Evolutionary conservation across 1,140 invertebrate genomes (phyloP).

Genomic region (Zaprionus camerounensis): DNA sequence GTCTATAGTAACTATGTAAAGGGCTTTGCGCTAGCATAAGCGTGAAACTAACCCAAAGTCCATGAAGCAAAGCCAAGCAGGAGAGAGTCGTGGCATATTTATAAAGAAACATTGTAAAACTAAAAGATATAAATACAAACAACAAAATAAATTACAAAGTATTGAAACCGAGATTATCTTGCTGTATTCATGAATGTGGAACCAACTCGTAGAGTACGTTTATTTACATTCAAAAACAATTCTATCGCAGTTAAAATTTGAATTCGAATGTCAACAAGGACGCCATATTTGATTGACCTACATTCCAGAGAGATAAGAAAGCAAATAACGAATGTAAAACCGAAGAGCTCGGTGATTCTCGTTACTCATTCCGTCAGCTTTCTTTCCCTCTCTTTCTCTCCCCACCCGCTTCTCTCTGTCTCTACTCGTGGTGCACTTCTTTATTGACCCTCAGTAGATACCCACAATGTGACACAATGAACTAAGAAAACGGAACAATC

Average conservation of each 20-base stretch:
- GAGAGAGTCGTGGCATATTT: constrained; percentile 55
- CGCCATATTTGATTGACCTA: constrained; percentile 2
- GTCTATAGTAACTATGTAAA: constrained; percentile 47
- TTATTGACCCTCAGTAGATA: constrained; percentile 68
- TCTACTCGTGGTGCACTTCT: constrained; percentile 50
- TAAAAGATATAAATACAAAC: constrained; percentile 45
- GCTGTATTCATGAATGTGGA: not conserved
- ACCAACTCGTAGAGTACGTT: constrained; percentile 16
- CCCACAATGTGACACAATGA: constrained; percentile 72
- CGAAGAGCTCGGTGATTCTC: not conserved
- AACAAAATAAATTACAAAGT: constrained; percentile 52
- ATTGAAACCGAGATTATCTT: constrained; percentile 14
- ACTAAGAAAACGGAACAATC: constrained; percentile 58
- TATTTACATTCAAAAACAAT: not conserved
- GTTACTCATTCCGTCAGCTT: not conserved
- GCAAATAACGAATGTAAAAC: not conserved
- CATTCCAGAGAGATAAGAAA: not conserved
- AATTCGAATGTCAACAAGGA: constrained; percentile 9
- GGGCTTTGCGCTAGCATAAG: constrained; percentile 47
- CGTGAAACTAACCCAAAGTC: constrained; percentile 42
- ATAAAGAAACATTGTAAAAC: constrained; percentile 76
- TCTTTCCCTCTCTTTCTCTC: not conserved
- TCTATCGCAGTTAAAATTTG: not conserved
- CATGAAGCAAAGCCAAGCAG: constrained; percentile 45
- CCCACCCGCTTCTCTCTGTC: not conserved